Evolutionary conservation across 2,888 invertebrate genomes (phyloP), one percentile per base, ranked within the genome.

Genomic region (Mechanitis messenoides): DNA sequence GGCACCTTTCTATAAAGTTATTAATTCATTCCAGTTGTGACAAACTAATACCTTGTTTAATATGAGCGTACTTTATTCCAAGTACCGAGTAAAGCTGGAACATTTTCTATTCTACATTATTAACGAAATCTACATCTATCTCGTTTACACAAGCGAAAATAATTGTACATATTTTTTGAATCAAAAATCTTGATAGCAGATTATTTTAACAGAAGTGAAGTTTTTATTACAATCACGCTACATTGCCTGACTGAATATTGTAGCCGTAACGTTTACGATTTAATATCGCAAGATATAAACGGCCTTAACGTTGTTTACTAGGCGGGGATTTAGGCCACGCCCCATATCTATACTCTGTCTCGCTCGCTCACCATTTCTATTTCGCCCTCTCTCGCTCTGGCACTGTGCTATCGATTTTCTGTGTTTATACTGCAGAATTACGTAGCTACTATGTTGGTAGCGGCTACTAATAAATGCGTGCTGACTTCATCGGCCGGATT

Each of bases 401-500:
- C 9, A 9, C 9, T 9, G 31, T 63, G 62, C 72, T 67, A 69
- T 69, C 67, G 69, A 69, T 69, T 68, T 69, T 64, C 66, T 64
- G 79, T 87, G 86, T 87, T 87, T 87, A 86, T 84, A 75, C 81
- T 80, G 73, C 74, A 74, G 74, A 81, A 84, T 85, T 80, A 78
- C 79, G 77, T 74, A 69, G 80, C 76, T 79, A 72, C 62, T 60
- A 46, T 47, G 63, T 55, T 56, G 63, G 64, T 61, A 56, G 64
- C 62, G 53, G 53, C 62, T 62, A 62, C 60, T 66, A 64, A 69
- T 67, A 69, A 85, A 78, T 75, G 75, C 74, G 70, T 76, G 82
- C 77, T 79, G 76, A 80, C 79, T 78, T 73, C 71, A 71, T 68
- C 72, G 74, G 79, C 68, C 68, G 78, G 71, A 72, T 80, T 77